Percentiles rank a stretch among this genome's conserved stretches.
Conservation (phyloP, 2,113 vertebrate genomes). For the Microcebus tavaratra region DNA sequence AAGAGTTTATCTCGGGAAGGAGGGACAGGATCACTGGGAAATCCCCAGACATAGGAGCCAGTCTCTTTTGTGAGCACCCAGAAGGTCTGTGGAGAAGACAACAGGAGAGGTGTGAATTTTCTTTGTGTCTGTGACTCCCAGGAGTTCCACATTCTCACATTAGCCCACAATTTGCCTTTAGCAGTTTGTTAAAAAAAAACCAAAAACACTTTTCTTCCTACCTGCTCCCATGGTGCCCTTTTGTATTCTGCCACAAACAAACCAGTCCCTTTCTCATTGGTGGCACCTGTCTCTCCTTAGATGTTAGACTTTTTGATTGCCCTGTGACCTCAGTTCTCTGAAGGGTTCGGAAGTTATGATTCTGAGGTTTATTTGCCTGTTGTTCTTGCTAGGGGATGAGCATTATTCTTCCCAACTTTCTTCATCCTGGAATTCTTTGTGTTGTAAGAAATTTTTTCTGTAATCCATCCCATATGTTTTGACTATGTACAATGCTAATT, state of each 20-base stretch:
- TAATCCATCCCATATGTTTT: not conserved
- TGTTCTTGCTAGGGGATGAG: slow-evolving; percentile 27
- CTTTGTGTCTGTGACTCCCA: not conserved
- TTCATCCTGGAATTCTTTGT: slow-evolving; percentile 9
- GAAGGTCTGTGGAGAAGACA: not conserved
- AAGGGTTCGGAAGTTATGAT: not conserved
- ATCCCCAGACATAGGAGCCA: not conserved
- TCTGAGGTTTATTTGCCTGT: not conserved
- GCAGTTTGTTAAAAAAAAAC: not conserved
- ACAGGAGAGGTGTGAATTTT: not conserved
- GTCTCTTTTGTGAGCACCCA: not conserved
- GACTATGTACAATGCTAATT: not conserved
- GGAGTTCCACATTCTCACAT: not conserved
- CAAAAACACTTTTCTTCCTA: not conserved
- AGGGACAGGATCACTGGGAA: not conserved
- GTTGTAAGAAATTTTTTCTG: not conserved
- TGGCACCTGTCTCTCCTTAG: not conserved
- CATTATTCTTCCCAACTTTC: slow-evolving; percentile 21
- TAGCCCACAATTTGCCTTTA: not conserved
- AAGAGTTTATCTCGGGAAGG: not conserved
- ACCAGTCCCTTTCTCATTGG: not conserved
- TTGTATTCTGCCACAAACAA: not conserved
- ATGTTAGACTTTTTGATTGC: slow-evolving; percentile 1
- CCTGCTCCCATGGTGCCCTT: not conserved
- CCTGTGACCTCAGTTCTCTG: not conserved